Base-by-base conservation (phyloP, 2,797 vertebrate genomes). In the Gallirallus australis region DNA sequence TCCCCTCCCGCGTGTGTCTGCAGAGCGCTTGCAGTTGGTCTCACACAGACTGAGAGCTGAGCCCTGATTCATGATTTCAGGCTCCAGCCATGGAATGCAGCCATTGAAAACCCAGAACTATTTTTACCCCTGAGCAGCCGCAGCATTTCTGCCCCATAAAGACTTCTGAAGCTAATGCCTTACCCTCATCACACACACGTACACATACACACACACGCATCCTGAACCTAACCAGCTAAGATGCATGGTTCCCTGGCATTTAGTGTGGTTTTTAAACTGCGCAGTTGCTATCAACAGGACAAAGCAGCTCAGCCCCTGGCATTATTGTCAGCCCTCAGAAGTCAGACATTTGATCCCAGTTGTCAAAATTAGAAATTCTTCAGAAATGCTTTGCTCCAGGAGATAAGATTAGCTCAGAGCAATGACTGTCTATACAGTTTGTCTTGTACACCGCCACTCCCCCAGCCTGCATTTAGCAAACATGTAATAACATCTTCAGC, bases 341-440 rank as follows among this genome's bases (percentile, higher is more conserved):
- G 96, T 93, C 56, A 93, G 75, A 79, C 89, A 92, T 89, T 90
- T 96, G 94, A 97, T 95, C 88, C 73, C 40, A 48, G 82, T 45
- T 92, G 91, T 96, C 94, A 95, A 93, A 97, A 95, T 97, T 95
- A 96, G 90, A 97, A 96, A 97, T 96, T 97, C 94, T 54, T 94
- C 83, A 82, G 94, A 94, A 95, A 95, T 45, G 86, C 76, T 95
- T 89, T 82, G 65, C 96, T 78, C 63, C 8, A 8, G 64, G 68
- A 96, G 90, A 54, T 71, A 82, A 93, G 90, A 96, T 96, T 94
- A 96, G 92, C 90, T 90, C 65, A 56, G 75, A 72, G 90, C 60
- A 69, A 40, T 48, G 64, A 40, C 82, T 50, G n/a, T 10, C 68
- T 68, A 12, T 82, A 57, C 0, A 12, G 86, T 68, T 71, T 48